A percentile compares a stretch with the other conserved stretches of the same genome.
These are phyloP conservation scores for Stichopus horrens DNA, from an alignment of 53 echinoderm and acorn worm genomes.

Conservation along the genomic window DNA sequence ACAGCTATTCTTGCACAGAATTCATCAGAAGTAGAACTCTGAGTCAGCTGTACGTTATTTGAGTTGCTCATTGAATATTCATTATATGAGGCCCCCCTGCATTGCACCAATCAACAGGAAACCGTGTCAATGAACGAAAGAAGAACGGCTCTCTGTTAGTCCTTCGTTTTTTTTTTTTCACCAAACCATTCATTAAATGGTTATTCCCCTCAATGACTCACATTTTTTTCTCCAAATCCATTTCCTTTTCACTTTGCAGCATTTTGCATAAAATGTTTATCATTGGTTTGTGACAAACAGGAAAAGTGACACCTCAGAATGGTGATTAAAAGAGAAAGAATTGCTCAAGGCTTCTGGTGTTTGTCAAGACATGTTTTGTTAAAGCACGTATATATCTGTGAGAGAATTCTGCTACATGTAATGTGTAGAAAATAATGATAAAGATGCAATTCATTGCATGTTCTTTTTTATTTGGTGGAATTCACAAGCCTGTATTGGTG, in stretches of 20 bases:
- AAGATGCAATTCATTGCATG: neutral
- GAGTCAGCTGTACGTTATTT: slow-evolving; percentile 26
- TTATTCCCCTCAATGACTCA: slow-evolving; percentile 43
- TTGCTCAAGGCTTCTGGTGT: slow-evolving; percentile 27
- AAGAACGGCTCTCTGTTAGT: slow-evolving; percentile 16
- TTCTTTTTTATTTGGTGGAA: neutral
- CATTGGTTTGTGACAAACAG: slow-evolving; percentile 27
- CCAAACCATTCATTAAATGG: slow-evolving; percentile 32
- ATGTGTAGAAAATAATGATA: neutral
- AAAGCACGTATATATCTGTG: neutral
- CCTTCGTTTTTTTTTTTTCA: slow-evolving; percentile 16
- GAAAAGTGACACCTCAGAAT: slow-evolving; percentile 33
- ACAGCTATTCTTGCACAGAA: slow-evolving; percentile 4
- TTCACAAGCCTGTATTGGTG: neutral
- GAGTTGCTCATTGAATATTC: slow-evolving; percentile 21
- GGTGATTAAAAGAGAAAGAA: slow-evolving; percentile 35
- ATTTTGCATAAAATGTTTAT: slow-evolving; percentile 45
- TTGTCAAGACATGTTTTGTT: slow-evolving; percentile 5
- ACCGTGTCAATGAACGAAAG: slow-evolving; percentile 34
- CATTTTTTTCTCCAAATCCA: slow-evolving; percentile 23
- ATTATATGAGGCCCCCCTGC: slow-evolving; percentile 13
- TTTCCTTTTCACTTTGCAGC: slow-evolving; percentile 41
- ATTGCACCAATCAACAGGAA: neutral
- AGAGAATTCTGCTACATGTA: neutral
- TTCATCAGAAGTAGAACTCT: neutral